Evolutionary conservation across 2,888 invertebrate genomes (phyloP).

Genomic region (Lasioglossum villosulum): DNA sequence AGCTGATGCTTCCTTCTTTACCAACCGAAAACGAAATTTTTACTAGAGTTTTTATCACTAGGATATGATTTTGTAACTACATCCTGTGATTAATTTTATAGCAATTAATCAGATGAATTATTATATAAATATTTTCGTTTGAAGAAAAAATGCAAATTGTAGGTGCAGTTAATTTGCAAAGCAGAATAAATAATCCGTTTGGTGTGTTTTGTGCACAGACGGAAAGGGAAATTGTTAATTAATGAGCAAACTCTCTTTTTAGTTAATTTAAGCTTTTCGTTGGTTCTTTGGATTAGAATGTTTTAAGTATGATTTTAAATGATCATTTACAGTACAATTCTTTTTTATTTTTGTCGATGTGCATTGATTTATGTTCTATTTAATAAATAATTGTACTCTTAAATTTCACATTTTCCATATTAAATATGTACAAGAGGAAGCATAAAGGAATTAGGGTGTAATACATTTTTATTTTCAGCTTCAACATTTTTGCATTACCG

Average conservation of each 20-base stretch:
- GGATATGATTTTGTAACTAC: background rate
- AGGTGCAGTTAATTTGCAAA: background rate
- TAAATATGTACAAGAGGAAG: background rate
- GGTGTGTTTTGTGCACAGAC: background rate
- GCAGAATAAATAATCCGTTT: background rate
- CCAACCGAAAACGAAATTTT: conserved; percentile 35
- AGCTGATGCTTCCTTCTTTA: conserved; percentile 58
- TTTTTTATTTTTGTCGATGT: background rate
- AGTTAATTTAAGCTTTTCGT: background rate
- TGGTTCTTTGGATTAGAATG: background rate
- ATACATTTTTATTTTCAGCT: background rate
- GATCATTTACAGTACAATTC: background rate
- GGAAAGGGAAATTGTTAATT: background rate
- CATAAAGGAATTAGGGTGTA: background rate
- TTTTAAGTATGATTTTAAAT: background rate
- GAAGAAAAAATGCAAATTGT: background rate
- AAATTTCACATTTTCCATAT: background rate
- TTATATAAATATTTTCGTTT: background rate
- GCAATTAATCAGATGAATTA: background rate
- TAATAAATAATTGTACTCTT: background rate
- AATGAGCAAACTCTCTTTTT: background rate
- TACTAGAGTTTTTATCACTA: background rate
- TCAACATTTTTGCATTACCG: background rate
- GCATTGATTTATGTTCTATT: background rate
- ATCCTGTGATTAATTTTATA: background rate